These are phyloP conservation scores for Enoplolaimus lenunculus DNA, from an alignment of 2,888 invertebrate genomes.

Conservation along the genomic window DNA sequence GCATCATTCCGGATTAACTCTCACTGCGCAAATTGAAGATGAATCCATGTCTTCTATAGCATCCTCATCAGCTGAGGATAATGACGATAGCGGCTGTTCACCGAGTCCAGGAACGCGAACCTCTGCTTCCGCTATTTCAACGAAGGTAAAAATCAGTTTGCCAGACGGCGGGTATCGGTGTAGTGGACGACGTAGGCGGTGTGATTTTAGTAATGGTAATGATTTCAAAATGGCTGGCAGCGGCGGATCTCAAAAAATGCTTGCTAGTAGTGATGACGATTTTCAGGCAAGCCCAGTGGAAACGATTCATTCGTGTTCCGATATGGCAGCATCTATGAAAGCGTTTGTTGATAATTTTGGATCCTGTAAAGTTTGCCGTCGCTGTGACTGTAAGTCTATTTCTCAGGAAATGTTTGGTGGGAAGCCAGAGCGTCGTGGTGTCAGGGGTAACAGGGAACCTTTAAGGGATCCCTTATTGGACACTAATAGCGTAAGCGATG, in stretches of 20 bases:
- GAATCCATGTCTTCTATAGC: not conserved
- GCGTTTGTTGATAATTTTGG: not conserved
- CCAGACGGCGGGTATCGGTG: not conserved
- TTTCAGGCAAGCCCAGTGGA: not conserved
- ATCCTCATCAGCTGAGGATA: slow-evolving; percentile 23
- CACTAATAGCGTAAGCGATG: not conserved
- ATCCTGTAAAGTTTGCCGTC: no score
- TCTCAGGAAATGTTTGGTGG: no score
- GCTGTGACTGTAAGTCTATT: no score
- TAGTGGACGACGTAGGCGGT: no score
- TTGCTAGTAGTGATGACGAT: not conserved
- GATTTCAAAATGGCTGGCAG: not conserved
- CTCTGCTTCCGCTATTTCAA: no score
- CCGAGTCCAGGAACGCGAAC: not conserved
- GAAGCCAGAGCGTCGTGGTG: no score
- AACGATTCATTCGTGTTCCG: not conserved
- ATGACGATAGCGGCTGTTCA: not conserved
- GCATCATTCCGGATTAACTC: no score
- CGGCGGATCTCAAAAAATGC: not conserved
- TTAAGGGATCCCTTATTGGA: no score
- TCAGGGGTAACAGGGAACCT: no score
- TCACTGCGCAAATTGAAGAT: no score
- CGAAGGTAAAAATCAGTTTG: not conserved
- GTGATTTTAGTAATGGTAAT: no score
- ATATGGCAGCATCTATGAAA: not conserved